Base-by-base conservation (phyloP, 2,797 vertebrate species). In the Protonibea diacanthus region DNA sequence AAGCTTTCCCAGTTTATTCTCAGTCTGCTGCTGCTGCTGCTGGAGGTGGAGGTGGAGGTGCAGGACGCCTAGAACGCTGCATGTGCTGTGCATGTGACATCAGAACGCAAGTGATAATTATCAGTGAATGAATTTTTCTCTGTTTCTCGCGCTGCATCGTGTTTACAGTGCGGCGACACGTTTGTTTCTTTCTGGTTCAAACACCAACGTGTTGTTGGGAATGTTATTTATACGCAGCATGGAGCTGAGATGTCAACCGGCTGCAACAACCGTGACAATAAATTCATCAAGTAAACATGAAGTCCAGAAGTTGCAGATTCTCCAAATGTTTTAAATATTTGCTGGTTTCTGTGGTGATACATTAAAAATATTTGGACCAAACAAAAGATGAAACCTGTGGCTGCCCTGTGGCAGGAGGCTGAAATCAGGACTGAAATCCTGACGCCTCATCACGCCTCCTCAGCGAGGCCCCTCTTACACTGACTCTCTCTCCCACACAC, bases 1-100 rank as follows among this genome's bases (percentile, higher is more conserved):
- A 42, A 88, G 86, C 83, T 89, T 87, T 82, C 88, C 87, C 87
- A 27, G 55, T 71, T 88, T 65, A 57, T 66, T 79, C 78, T 75
- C 73, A 51, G 76, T 11, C 70, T 74, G 68, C 59, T 42, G 67
- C 73, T 25, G 78, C 42, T 10, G 78, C 48, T 51, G 8, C 6
- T 38, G 33, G 33, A 38, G 33, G 33, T 38, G 33, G 29, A 6
- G 29, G 29, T 29, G 29, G 27, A 27, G 27, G 29, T 42, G 67
- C 70, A 47, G 74, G 69, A 78, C 73, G 70, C 82, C 86, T 56
- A 69, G 63, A 76, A 44, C 20, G 57, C 78, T 45, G 76, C 55
- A 4, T 38, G 72, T 58, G 79, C 56, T 11, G 55, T 23, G 72
- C 75, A 78, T 70, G 64, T 82, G 75, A 86, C 81, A 82, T 79